Percentiles rank a stretch among this genome's conserved stretches.
Conservation (phyloP, 2,888 invertebrate species). For the Bembecia ichneumoniformis region DNA sequence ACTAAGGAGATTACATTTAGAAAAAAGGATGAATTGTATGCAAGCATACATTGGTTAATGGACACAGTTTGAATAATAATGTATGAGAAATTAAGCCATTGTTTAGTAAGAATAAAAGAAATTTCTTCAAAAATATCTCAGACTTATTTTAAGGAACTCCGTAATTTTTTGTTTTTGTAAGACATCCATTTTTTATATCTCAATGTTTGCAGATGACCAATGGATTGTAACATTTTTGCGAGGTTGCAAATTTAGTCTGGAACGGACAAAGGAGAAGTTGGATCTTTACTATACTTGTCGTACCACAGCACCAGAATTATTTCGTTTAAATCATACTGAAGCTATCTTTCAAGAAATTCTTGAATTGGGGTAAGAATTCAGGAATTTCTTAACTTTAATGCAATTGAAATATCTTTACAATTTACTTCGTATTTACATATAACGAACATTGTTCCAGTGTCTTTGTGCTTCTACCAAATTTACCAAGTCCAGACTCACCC, state of each 20-base stretch:
- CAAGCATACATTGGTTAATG: too few species aligned
- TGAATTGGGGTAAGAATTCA: constrained; percentile 29
- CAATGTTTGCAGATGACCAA: constrained; percentile 67
- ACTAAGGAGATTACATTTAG: too few species aligned
- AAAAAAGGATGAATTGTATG: too few species aligned
- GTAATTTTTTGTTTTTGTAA: too few species aligned
- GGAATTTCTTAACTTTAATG: too few species aligned
- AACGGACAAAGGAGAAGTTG: constrained; percentile 74
- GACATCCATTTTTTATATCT: too few species aligned
- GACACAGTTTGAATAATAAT: too few species aligned
- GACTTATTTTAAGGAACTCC: too few species aligned
- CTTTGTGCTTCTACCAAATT: constrained; percentile 34
- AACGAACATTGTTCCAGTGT: constrained; percentile 18
- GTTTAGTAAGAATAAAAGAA: too few species aligned
- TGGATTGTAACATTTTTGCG: constrained; percentile 75
- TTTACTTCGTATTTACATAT: background rate
- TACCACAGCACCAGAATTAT: constrained; percentile 67
- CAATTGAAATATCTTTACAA: too few species aligned
- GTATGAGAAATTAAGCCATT: too few species aligned
- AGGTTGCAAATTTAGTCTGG: constrained; percentile 77
- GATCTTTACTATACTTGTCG: constrained; percentile 72
- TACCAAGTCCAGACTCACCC: constrained; percentile 38
- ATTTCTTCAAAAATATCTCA: too few species aligned
- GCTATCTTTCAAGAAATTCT: constrained; percentile 35
- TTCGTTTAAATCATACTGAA: constrained; percentile 22